Base-by-base conservation (phyloP, 2,888 invertebrate species). In the Gastrophysa polygoni region DNA sequence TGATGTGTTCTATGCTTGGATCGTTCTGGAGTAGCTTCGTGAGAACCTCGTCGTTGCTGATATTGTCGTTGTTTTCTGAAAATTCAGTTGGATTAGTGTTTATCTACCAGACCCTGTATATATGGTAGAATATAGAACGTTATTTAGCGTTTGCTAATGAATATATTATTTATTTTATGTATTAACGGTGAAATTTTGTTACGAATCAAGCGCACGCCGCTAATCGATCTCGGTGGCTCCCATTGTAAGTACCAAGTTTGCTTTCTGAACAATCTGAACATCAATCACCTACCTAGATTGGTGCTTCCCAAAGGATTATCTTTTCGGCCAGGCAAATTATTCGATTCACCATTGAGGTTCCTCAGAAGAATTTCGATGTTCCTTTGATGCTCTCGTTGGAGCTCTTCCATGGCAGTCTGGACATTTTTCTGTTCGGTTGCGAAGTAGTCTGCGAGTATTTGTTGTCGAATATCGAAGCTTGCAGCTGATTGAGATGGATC, bases 391-490 rank as follows among this genome's bases (percentile, higher is more conserved):
- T 57, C 47, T 16, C 54, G 14, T 16, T 57, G 57, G 8, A 64
- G 51, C 38, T 60, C 48, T 10, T 60, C 46, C 8, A 63, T 11
- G n/a, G 51, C 34, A 16, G 28, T 21, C 32, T 60, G 48, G 20
- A 57, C 38, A 17, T 54, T 57, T 14, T 24, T 49, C 24, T 57
- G 54, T 18, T 64, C 64, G 1, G 24, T 47, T 6, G 57, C 57
- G 11, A 64, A 51, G 20, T 60, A 51, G 11, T 48, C 24, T 1
- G 43, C 10, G 4, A 63, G 14, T 5, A 49, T 28, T 4, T 61
- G 32, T 20, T 44, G 47, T 21, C 34, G 38, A 20, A 28, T 18
- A 1, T 28, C 29, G 4, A 46, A 6, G 11, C 54, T 32, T 5
- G 3, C 14, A 14, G n/a, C n/a, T n/a, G n/a, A n/a, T n/a, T 24